A percentile compares a stretch with the other conserved stretches of the same genome.
Conservation (phyloP, 2,888 invertebrate species). For the Chironomus tentans region DNA sequence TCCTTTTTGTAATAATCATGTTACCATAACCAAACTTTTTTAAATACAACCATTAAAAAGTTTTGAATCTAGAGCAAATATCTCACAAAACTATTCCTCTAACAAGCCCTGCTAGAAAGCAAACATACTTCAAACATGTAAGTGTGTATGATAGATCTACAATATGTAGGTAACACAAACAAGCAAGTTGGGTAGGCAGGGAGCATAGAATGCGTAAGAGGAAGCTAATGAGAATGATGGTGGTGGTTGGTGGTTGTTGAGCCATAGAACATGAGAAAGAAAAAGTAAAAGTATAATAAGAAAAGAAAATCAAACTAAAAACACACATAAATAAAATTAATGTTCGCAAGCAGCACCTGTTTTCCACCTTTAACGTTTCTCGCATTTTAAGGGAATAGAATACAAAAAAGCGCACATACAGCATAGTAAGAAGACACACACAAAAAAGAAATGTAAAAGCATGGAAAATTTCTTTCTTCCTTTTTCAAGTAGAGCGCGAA, state of each 20-base stretch:
- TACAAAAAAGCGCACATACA: not conserved
- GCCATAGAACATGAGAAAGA: not conserved
- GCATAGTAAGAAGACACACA: not conserved
- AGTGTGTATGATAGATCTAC: too few relatives aligned
- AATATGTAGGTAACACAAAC: too few relatives aligned
- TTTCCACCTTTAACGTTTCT: constrained; percentile 21
- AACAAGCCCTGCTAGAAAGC: not conserved
- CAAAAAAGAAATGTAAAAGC: too few relatives aligned
- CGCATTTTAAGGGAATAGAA: not conserved
- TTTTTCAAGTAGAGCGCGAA: not conserved
- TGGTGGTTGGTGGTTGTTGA: not conserved
- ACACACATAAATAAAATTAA: constrained; percentile 26
- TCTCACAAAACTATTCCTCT: not conserved
- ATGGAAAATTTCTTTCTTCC: too few relatives aligned
- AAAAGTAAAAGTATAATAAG: not conserved
- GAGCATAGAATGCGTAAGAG: not conserved
- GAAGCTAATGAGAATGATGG: constrained; percentile 9
- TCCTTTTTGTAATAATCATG: too few relatives aligned
- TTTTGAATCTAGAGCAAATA: too few relatives aligned
- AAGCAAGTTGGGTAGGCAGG: not conserved
- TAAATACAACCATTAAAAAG: too few relatives aligned
- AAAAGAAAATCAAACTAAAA: constrained; percentile 13
- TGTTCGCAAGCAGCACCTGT: constrained; percentile 24
- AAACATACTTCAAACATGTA: not conserved
- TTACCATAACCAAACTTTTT: too few relatives aligned